Conservation (phyloP, 2,797 vertebrate genomes). For the Coregonus suidteri region DNA sequence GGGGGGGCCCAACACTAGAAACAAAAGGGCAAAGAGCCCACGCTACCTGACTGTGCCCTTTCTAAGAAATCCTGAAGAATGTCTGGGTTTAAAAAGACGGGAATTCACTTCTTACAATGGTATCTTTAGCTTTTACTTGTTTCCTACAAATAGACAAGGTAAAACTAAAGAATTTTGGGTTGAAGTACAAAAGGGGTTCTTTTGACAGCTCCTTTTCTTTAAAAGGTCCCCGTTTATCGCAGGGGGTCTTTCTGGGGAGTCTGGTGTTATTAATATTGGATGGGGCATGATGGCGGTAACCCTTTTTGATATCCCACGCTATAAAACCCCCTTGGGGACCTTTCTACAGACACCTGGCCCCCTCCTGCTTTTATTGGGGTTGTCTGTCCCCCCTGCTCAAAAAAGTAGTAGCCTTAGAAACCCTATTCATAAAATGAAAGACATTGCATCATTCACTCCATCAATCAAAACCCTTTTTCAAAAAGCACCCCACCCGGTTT, state of each 20-base stretch:
- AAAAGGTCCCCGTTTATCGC: constrained; percentile 57
- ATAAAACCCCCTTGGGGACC: constrained; percentile 60
- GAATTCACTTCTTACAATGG: constrained; percentile 10
- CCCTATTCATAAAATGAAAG: not conserved
- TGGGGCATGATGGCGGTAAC: constrained; percentile 63
- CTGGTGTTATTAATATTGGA: constrained; percentile 72
- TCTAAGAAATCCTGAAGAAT: constrained; percentile 47
- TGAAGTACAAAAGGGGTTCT: constrained; percentile 20
- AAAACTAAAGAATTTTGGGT: constrained; percentile 4
- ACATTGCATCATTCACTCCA: not conserved
- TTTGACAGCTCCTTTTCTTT: constrained; percentile 37
- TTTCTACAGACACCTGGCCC: constrained; percentile 50
- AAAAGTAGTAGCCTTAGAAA: not conserved
- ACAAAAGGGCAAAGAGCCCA: constrained; percentile 57
- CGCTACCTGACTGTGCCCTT: constrained; percentile 71
- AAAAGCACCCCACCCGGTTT: not conserved
- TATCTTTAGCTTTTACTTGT: constrained; percentile 4
- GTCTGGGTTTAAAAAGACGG: constrained; percentile 30
- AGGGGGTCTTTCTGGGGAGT: constrained; percentile 55
- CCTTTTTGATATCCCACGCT: constrained; percentile 67
- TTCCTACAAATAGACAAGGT: not conserved
- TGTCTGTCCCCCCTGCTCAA: constrained; percentile 28
- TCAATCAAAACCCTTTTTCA: not conserved
- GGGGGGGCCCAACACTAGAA: constrained; percentile 58
- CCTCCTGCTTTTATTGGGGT: constrained; percentile 47